Base-by-base conservation (phyloP, 2,113 vertebrate species). In the Tyto alba region DNA sequence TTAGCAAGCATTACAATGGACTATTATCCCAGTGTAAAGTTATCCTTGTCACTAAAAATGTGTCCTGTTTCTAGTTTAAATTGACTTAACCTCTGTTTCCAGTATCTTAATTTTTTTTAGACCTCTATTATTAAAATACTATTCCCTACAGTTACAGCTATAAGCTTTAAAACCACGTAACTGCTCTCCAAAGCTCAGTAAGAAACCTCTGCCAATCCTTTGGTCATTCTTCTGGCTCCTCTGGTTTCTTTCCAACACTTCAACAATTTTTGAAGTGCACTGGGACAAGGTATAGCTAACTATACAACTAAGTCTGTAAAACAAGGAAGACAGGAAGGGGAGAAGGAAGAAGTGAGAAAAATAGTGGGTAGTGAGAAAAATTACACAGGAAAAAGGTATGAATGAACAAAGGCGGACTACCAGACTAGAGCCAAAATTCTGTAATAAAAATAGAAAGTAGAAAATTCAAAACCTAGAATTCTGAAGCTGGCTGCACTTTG, bases 201-300 rank as follows among this genome's bases (percentile, higher is more conserved):
- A 79, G 48, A 62, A 90, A 76, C 15, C 11, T 83, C 17, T 92
- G 78, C 75, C 75, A 90, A 82, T 76, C 40, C 60, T 85, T 85
- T 82, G 85, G 57, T 85, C 75, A 90, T 67, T 88, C 66, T 72
- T 92, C 87, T 77, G 45, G 48, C 63, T 94, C 48, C 76, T 90
- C 63, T 80, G 67, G 62, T 57, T 86, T 93, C 90, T 83, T 94
- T 83, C 85, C 71, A 90, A 94, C 73, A 92, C 55, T 86, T 92
- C 55, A 92, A 91, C 48, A 77, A 13, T 53, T 91, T 91, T 17
- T 79, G 52, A 95, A 90, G 45, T 68, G 78, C 62, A 67, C 36
- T 82, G 40, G 30, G 62, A 90, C 57, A 93, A 93, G 79, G 63
- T 45, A 76, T 34, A 93, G 60, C 88, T 89, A 95, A 52, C 66